phyloP scores from a whole-genome alignment of 2,113 vertebrate species.

The Megaceryle torquata region DNA sequence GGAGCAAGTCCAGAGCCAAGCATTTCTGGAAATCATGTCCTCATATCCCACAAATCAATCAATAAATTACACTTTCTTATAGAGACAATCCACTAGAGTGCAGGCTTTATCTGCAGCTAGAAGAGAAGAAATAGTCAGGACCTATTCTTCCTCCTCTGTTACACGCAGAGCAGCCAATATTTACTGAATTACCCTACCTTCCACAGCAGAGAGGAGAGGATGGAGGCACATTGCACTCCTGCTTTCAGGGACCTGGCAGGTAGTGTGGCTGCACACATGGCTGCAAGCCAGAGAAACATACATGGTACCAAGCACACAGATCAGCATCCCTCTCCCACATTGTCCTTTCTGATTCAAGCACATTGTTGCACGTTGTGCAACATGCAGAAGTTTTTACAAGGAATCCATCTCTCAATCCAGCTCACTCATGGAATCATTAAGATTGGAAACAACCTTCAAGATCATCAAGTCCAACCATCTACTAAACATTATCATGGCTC shows the following conservation, averaged over 20 bases:
- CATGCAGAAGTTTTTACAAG: background rate
- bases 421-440: background rate
- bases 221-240: rapidly evolving
- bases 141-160: background rate
- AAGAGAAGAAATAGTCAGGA: background rate
- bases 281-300: background rate
- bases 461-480: no score
- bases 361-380: background rate
- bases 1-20: background rate
- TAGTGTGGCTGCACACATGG: rapidly evolving
- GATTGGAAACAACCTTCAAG: no score
- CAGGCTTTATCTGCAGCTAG: conserved; percentile 1
- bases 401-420: background rate
- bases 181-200: background rate
- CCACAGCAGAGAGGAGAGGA: background rate
- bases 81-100: conserved; percentile 60
- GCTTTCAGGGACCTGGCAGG: background rate
- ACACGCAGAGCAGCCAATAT: background rate
- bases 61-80: background rate
- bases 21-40: background rate
- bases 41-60: background rate
- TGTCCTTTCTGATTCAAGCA: background rate
- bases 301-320: background rate
- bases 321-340: background rate
- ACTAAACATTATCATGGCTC: no score